A percentile compares a stretch with the other conserved stretches of the same genome.
Evolutionary conservation across 2,113 vertebrate species (phyloP).

Genomic region (Tetrax tetrax): DNA sequence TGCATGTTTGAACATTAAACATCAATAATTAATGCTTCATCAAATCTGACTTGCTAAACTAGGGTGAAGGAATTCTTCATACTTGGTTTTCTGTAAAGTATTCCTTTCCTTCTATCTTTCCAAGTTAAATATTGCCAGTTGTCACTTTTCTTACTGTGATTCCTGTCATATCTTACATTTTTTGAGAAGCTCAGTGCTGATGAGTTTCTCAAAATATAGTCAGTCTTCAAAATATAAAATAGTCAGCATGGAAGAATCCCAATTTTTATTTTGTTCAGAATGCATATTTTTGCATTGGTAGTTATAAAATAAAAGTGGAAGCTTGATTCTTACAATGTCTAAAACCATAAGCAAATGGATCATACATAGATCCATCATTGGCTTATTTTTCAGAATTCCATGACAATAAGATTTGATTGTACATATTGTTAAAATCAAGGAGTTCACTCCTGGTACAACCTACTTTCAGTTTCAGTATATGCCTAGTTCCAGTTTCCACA

Average conservation of each 20-base stretch:
- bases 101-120: background rate
- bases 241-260: background rate
- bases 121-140: background rate
- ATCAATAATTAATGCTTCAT: background rate
- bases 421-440: background rate
- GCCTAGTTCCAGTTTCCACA: background rate
- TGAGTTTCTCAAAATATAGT: background rate
- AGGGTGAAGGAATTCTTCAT: background rate
- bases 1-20: background rate
- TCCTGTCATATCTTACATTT: background rate
- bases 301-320: background rate
- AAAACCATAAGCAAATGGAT: background rate
- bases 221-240: no score
- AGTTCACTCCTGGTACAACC: background rate
- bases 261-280: background rate
- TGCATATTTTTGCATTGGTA: background rate
- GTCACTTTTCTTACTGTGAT: background rate
- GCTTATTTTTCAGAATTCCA: background rate
- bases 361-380: accelerated
- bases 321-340: background rate
- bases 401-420: background rate
- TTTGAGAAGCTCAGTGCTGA: background rate
- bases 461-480: background rate
- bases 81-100: background rate
- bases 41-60: background rate